A percentile compares a stretch with the other conserved stretches of the same genome.
These are phyloP conservation scores for Pimpla rufipes DNA, from an alignment of 2,888 invertebrate species.

Conservation along the genomic window DNA sequence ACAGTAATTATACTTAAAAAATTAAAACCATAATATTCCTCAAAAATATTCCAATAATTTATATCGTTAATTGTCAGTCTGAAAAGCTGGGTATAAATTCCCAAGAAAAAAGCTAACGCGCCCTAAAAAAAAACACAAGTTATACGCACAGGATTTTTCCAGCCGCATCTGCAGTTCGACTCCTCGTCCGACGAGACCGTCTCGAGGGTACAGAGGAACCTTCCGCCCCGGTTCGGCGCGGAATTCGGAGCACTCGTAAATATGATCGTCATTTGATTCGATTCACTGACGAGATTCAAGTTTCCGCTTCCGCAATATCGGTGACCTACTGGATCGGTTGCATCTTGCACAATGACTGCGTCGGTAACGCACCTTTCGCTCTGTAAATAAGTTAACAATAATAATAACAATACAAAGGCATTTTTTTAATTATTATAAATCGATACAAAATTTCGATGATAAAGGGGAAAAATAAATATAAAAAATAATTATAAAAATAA, in stretches of 20 bases:
- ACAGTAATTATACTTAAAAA: background rate
- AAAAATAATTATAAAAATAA: background rate
- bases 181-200: slow-evolving; percentile 59
- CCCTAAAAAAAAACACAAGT: background rate
- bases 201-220: slow-evolving; percentile 85
- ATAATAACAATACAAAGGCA: background rate
- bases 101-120: background rate
- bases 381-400: slow-evolving; percentile 81
- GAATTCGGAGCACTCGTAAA: slow-evolving; percentile 76
- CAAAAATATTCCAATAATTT: background rate
- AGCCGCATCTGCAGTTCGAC: slow-evolving; percentile 87
- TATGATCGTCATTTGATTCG: slow-evolving; percentile 75
- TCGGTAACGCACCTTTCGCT: slow-evolving; percentile 85
- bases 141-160: slow-evolving; percentile 85
- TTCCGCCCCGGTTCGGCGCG: slow-evolving; percentile 86
- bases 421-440: background rate
- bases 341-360: slow-evolving; percentile 85
- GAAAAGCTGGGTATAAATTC: background rate
- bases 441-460: background rate
- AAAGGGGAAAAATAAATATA: background rate
- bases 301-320: slow-evolving; percentile 87
- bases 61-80: background rate
- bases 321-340: slow-evolving; percentile 86
- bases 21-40: background rate
- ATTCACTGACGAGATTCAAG: slow-evolving; percentile 76